A percentile compares a stretch with the other conserved stretches of the same genome.
Conservation (phyloP, 2,888 invertebrate genomes). For the Drosophila prolongata region DNA sequence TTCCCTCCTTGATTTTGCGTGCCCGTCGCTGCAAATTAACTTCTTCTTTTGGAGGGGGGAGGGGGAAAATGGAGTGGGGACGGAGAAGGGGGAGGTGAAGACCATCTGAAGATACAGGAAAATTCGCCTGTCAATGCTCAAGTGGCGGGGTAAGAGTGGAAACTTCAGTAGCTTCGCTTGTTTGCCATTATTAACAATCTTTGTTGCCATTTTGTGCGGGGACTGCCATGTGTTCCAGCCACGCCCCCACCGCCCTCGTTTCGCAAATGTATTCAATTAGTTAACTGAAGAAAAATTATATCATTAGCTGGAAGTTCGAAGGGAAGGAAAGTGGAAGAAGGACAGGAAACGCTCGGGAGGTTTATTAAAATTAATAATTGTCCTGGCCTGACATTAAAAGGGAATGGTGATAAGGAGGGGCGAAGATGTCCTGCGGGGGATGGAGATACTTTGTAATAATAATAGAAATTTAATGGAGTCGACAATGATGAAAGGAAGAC, state of each 20-base stretch:
- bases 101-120: slow-evolving; percentile 35
- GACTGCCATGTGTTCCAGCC: slow-evolving; percentile 57
- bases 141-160: slow-evolving; percentile 44
- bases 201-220: slow-evolving; percentile 64
- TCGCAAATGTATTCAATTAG: slow-evolving; percentile 79
- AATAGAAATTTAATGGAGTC: slow-evolving; percentile 31
- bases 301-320: slow-evolving; percentile 65
- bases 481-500: slow-evolving; percentile 10
- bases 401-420: slow-evolving; percentile 23
- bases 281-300: slow-evolving; percentile 80
- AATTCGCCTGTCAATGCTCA: slow-evolving; percentile 51
- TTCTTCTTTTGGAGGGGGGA: slow-evolving; percentile 46
- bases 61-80: background rate
- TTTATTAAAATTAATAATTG: slow-evolving; percentile 81
- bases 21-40: slow-evolving; percentile 70
- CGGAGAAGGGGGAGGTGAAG: background rate
- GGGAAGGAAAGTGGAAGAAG: background rate
- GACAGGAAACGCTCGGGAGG: slow-evolving; percentile 32
- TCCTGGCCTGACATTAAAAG: slow-evolving; percentile 57
- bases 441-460: slow-evolving; percentile 8
- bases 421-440: slow-evolving; percentile 1
- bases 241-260: background rate
- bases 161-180: slow-evolving; percentile 68
- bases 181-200: slow-evolving; percentile 80
- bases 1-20: slow-evolving; percentile 40